Conservation (phyloP, 2,888 invertebrate genomes). For the Meloe dianella region DNA sequence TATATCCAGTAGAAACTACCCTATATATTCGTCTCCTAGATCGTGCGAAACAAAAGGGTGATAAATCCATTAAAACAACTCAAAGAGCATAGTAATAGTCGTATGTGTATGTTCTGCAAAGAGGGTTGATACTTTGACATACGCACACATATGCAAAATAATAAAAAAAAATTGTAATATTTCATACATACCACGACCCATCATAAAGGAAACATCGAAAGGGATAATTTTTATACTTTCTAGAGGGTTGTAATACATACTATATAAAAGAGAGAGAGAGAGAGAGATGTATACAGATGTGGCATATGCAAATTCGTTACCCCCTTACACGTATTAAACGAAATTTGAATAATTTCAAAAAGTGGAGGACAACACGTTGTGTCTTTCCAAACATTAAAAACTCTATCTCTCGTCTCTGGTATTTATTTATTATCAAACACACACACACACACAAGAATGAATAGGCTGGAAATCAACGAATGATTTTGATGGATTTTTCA, state of each 20-base stretch:
- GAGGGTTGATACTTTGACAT: background rate
- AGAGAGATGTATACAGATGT: slow-evolving; percentile 22
- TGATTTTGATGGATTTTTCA: slow-evolving; percentile 1
- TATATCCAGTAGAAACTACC: background rate
- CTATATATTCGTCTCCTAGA: background rate
- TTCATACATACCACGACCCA: slow-evolving; percentile 24
- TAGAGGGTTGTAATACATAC: slow-evolving; percentile 38
- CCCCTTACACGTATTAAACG: slow-evolving; percentile 26
- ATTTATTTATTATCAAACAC: background rate
- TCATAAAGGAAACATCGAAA: slow-evolving; percentile 38
- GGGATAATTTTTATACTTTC: slow-evolving; percentile 46
- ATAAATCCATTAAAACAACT: slow-evolving; percentile 36
- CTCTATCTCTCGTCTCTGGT: no score
- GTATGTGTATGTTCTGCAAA: background rate
- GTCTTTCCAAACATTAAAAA: no score
- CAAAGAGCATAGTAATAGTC: slow-evolving; percentile 11
- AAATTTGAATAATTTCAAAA: slow-evolving; percentile 28
- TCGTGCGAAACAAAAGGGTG: slow-evolving; percentile 35
- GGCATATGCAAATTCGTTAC: slow-evolving; percentile 32
- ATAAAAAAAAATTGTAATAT: slow-evolving; percentile 22
- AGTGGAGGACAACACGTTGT: background rate
- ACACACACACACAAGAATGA: background rate
- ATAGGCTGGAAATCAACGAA: background rate
- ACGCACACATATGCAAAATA: slow-evolving; percentile 18
- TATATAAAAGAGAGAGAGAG: background rate